These are phyloP conservation scores for Sitophilus oryzae DNA, from an alignment of 1,140 invertebrate genomes.

Conservation along the genomic window DNA sequence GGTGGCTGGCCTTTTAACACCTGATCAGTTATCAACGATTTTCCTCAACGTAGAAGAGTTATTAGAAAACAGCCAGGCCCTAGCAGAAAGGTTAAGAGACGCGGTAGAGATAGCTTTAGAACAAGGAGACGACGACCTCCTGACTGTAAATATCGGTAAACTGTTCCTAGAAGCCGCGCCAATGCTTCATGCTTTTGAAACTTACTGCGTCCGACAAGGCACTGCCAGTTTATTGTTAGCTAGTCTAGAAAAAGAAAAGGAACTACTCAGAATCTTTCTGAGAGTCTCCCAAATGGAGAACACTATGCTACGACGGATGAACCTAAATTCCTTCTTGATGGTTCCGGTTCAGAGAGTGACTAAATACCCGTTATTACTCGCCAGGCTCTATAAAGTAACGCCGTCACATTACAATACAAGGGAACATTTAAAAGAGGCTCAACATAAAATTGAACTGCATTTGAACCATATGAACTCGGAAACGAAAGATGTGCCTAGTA, in stretches of 20 bases:
- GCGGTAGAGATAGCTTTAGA: constrained; percentile 80
- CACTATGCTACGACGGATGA: constrained; percentile 85
- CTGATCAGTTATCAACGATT: constrained; percentile 78
- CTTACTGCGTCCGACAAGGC: constrained; percentile 88
- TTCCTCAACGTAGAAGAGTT: constrained; percentile 93
- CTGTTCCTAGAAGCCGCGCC: constrained; percentile 86
- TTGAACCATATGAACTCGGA: constrained; percentile 93
- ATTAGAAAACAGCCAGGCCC: constrained; percentile 77
- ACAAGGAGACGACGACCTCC: constrained; percentile 70
- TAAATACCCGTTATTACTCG: constrained; percentile 88
- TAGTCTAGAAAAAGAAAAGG: constrained; percentile 91
- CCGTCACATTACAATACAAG: constrained; percentile 71
- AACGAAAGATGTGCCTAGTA: constrained; percentile 84
- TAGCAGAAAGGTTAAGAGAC: constrained; percentile 80
- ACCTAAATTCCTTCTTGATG: constrained; percentile 95
- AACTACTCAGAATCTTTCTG: constrained; percentile 88
- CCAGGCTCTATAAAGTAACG: constrained; percentile 86
- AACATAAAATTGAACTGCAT: constrained; percentile 87
- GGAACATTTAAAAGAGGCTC: constrained; percentile 71
- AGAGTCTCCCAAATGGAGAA: constrained; percentile 96
- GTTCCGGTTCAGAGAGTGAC: constrained; percentile 84
- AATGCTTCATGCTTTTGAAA: constrained; percentile 91
- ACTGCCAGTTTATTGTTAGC: constrained; percentile 82
- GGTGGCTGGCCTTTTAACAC: constrained; percentile 75
- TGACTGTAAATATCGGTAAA: constrained; percentile 85